Conservation (phyloP, 2,113 vertebrate genomes). For the Perca flavescens region DNA sequence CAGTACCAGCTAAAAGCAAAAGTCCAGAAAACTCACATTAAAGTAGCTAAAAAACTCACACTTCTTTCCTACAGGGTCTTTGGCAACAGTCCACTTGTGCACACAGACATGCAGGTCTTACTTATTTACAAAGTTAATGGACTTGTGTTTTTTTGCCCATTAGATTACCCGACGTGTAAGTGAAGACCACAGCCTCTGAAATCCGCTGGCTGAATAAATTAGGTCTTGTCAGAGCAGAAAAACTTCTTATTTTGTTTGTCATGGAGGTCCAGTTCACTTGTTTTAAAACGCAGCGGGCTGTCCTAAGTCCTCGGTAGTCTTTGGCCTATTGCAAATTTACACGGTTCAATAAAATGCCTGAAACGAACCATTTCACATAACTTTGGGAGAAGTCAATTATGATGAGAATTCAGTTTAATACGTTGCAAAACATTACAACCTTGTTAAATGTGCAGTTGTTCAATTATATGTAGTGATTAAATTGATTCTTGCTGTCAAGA, state of each 20-base stretch:
- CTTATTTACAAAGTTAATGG: too few species aligned
- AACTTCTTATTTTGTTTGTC: not conserved
- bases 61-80: too few species aligned
- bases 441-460: not conserved
- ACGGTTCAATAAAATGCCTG: conserved; percentile 1
- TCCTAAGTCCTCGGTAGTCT: not conserved
- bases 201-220: not conserved
- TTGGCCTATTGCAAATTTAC: not conserved
- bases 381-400: not conserved
- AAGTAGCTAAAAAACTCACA: not conserved
- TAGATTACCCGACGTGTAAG: not conserved
- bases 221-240: not conserved
- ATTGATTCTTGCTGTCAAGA: not conserved
- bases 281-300: too few species aligned
- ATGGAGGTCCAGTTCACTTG: not conserved
- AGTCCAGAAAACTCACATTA: not conserved
- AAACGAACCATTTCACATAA: not conserved
- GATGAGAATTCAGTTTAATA: not conserved
- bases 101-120: too few species aligned
- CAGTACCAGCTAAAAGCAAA: not conserved
- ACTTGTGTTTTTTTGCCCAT: not conserved
- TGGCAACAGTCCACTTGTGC: too few species aligned
- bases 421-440: not conserved
- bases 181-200: not conserved
- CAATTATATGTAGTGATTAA: not conserved